Conservation (phyloP, 2,113 vertebrate genomes). For the Atrichornis clamosus region DNA sequence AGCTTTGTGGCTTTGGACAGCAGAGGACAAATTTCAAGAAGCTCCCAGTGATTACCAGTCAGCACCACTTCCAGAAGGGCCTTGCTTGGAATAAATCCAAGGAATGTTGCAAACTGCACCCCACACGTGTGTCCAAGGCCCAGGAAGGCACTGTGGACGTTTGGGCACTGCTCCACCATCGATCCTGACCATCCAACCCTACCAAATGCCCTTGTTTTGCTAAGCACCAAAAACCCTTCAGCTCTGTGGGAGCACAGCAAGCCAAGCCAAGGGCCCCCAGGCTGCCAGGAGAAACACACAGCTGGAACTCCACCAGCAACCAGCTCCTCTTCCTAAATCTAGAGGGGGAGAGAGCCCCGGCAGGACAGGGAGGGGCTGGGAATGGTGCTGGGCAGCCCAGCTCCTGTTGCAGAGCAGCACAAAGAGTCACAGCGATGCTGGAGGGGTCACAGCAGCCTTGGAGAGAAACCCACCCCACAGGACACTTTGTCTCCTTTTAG, state of each 20-base stretch:
- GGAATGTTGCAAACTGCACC: neutral
- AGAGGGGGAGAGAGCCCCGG: neutral
- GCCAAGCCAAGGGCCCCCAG: neutral
- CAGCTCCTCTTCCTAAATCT: neutral
- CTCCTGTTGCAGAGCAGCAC: neutral
- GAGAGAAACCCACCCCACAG: constrained; percentile 63
- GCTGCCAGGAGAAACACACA: neutral
- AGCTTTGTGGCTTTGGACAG: neutral
- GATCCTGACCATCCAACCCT: neutral
- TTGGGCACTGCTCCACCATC: neutral
- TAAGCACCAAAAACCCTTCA: neutral
- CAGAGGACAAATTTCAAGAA: neutral
- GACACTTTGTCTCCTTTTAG: constrained; percentile 67
- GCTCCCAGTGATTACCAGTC: neutral
- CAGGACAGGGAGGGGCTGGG: neutral
- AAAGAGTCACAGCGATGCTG: neutral
- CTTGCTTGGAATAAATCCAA: neutral
- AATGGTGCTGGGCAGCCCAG: neutral
- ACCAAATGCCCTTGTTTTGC: neutral
- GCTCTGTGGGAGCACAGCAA: neutral
- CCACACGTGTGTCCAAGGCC: neutral
- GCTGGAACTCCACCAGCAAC: neutral
- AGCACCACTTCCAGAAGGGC: neutral
- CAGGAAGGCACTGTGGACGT: neutral
- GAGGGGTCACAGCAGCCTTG: constrained; percentile 22